Base-by-base conservation (phyloP, 2,797 vertebrate species). In the Manis pentadactyla region DNA sequence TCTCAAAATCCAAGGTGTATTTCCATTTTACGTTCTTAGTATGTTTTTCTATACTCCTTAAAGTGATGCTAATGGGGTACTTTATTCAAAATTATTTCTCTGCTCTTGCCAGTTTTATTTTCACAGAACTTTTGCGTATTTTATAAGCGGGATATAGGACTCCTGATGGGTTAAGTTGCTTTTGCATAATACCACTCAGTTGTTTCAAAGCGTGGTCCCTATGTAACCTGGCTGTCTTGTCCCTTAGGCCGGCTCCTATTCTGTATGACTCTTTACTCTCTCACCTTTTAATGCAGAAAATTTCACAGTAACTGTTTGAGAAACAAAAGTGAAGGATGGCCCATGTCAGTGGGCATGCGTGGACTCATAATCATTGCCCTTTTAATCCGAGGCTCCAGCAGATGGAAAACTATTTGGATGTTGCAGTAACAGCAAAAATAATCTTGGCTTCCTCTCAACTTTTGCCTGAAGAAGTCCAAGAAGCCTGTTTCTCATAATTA, bases 351-450 rank as follows among this genome's bases (percentile, higher is more conserved):
- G 64, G 64, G 37, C 87, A n/a, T 23, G 64, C 5, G 3, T 69
- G 71, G 83, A 89, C 81, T 95, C 92, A 53, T 49, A 49, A 85
- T 71, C 68, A 53, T 79, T 92, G 87, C 87, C 87, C 95, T 97
- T 97, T 97, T 95, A 92, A 92, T 73, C 27, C 39, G 73, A 95
- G 84, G 42, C 57, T 83, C 64, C 86, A 53, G 61, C 94, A 94
- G 92, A 97, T 96, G 97, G 96, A 89, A 96, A 94, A 90, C 95
- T 87, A 93, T 95, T 93, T 96, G 59, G 64, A 95, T 96, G 90
- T 97, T 98, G 97, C 96, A 93, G 81, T 73, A 75, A 84, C 93
- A 98, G 97, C 96, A 97, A 94, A 97, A 97, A 90, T 78, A 83
- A 90, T 27, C 19, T 96, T 97, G 96, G 89, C 81, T 15, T 81